These are phyloP conservation scores for Dreissena rostriformis DNA, from an alignment of 1,140 invertebrate species.

Conservation along the genomic window DNA sequence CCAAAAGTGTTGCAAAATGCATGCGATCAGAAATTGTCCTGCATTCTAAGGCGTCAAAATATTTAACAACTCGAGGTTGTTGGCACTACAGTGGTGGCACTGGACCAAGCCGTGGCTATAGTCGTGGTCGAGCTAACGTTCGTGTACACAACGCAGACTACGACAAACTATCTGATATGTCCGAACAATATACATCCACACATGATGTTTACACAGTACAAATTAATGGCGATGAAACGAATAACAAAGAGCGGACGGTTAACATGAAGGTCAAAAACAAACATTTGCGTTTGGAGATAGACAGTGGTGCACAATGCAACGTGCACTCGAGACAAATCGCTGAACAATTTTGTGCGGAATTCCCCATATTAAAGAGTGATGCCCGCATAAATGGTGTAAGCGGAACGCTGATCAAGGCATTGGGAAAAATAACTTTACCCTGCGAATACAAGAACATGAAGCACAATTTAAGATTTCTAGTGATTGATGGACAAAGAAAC, in stretches of 20 bases:
- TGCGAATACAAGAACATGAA: conserved; percentile 31
- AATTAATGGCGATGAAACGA: background rate
- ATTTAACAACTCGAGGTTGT: background rate
- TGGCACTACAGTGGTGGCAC: too few relatives aligned
- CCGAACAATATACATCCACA: background rate
- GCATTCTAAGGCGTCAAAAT: background rate
- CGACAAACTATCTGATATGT: background rate
- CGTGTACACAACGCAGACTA: background rate
- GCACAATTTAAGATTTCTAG: conserved; percentile 30
- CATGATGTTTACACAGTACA: conserved; percentile 14
- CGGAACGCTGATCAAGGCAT: conserved; percentile 19
- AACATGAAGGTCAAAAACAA: too few relatives aligned
- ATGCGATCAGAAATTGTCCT: background rate
- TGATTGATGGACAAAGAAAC: conserved; percentile 7
- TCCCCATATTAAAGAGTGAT: background rate
- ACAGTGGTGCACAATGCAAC: background rate
- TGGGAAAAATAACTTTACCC: conserved; percentile 37
- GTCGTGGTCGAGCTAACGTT: too few relatives aligned
- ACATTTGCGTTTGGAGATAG: too few relatives aligned
- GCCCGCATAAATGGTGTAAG: conserved; percentile 45
- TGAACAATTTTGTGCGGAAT: background rate
- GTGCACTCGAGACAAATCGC: background rate
- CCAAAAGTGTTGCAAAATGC: conserved; percentile 2
- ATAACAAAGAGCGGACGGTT: too few relatives aligned
- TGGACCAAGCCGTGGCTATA: too few relatives aligned